phyloP scores from a whole-genome alignment of 1,140 invertebrate genomes.

The Listronotus bonariensis region DNA sequence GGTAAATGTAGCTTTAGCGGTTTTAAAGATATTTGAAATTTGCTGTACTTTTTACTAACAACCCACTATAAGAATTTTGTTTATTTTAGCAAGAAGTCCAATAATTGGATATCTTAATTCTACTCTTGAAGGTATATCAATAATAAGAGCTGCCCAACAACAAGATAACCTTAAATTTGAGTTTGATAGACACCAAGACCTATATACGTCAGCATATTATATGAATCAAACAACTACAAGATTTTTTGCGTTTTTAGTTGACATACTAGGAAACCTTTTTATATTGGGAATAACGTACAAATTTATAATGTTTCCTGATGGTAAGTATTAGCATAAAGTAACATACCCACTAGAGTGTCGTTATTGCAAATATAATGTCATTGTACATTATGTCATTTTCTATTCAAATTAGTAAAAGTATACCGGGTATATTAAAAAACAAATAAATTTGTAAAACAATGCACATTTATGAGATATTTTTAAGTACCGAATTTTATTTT shows the following conservation, averaged over 20 bases:
- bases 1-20: no score
- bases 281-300: conserved; percentile 18
- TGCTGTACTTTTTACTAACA: no score
- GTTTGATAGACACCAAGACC: conserved; percentile 65
- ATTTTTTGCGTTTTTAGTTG: conserved; percentile 77
- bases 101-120: conserved; percentile 72
- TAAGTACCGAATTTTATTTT: no score
- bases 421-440: no score
- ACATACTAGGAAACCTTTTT: conserved; percentile 69
- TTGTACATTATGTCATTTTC: no score
- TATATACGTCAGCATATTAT: conserved; percentile 68
- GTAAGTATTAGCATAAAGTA: conserved; percentile 2
- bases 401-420: no score
- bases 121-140: conserved; percentile 67
- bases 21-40: no score
- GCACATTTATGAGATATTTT: no score
- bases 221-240: conserved; percentile 67
- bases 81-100: conserved; percentile 59
- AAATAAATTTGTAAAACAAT: no score
- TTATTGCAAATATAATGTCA: no score
- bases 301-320: conserved; percentile 31
- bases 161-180: conserved; percentile 63
- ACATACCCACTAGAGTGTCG: no score
- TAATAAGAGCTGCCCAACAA: conserved; percentile 66
- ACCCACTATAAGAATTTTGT: no score